phyloP scores from a whole-genome alignment of 2,797 vertebrate species.

The Cercopithecus hamlyni region DNA sequence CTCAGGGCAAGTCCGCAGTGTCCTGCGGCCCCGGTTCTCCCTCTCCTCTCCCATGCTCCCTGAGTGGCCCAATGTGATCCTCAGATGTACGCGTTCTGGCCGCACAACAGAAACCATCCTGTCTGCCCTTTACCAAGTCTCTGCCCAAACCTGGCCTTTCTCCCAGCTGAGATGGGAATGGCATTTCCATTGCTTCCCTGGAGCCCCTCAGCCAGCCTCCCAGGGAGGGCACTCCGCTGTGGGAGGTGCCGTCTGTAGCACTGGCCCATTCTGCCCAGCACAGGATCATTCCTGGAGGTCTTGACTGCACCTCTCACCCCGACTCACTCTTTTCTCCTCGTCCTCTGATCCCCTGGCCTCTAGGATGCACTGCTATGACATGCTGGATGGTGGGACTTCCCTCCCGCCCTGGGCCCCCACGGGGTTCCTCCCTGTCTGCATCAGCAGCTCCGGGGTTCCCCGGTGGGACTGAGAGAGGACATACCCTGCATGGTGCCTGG shows the following conservation, averaged over 20 bases:
- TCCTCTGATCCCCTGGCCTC: constrained; percentile 80
- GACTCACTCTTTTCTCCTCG: constrained; percentile 43
- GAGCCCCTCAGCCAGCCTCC: not conserved
- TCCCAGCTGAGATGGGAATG: fast-evolving
- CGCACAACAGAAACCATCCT: not conserved
- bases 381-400: constrained; percentile 86
- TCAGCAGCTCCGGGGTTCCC: not conserved
- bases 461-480: not conserved
- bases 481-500: fast-evolving
- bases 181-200: not conserved
- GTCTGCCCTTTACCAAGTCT: not conserved
- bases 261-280: not conserved
- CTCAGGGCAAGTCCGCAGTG: not conserved
- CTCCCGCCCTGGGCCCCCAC: not conserved
- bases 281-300: not conserved
- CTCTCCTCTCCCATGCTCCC: not conserved
- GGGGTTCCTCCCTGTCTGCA: not conserved
- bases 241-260: not conserved
- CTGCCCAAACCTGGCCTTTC: not conserved
- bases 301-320: not conserved
- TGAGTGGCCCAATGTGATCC: not conserved
- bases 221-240: not conserved
- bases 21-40: too few relatives aligned
- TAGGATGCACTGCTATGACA: constrained; percentile 90
- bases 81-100: not conserved